These are phyloP conservation scores for Numida meleagris DNA, from an alignment of 2,113 vertebrate genomes.

Conservation along the genomic window DNA sequence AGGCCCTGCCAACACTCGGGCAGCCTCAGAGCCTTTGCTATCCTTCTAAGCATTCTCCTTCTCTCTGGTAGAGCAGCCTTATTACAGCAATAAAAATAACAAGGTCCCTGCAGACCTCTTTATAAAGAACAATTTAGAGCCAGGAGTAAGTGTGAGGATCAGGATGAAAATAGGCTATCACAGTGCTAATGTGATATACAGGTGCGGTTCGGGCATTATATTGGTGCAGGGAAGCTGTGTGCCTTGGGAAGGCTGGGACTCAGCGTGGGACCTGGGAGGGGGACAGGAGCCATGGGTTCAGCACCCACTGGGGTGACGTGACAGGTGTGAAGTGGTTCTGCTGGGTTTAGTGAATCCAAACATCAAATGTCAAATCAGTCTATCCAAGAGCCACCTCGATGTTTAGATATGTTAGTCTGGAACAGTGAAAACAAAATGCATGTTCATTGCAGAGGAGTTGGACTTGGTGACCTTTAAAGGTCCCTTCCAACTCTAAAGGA, in stretches of 20 bases:
- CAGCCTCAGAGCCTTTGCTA: constrained; percentile 28
- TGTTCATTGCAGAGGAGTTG: too few species aligned
- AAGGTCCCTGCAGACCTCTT: constrained; percentile 79
- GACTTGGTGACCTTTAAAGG: too few species aligned
- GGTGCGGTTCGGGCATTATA: background rate
- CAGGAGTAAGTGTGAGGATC: constrained; percentile 66
- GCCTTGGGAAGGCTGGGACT: background rate
- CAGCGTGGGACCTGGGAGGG: background rate
- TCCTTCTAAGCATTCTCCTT: constrained; percentile 67
- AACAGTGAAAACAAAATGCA: background rate
- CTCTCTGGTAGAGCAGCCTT: constrained; percentile 71
- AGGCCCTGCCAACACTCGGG: constrained; percentile 16
- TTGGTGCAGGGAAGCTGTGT: constrained; percentile 12
- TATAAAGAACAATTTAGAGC: constrained; percentile 78
- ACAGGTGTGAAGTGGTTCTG: background rate
- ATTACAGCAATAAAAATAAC: constrained; percentile 81
- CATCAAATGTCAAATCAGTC: background rate
- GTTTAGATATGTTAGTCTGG: background rate
- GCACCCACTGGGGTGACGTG: background rate
- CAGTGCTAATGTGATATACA: constrained; percentile 75
- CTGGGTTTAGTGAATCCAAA: background rate
- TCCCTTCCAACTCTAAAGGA: too few species aligned
- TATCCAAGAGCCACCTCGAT: background rate
- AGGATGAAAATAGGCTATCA: constrained; percentile 71
- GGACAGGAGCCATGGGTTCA: background rate